Percentiles rank a stretch among this genome's conserved stretches.
Conservation (phyloP, 2,113 vertebrate genomes). For the Vulpes lagopus region DNA sequence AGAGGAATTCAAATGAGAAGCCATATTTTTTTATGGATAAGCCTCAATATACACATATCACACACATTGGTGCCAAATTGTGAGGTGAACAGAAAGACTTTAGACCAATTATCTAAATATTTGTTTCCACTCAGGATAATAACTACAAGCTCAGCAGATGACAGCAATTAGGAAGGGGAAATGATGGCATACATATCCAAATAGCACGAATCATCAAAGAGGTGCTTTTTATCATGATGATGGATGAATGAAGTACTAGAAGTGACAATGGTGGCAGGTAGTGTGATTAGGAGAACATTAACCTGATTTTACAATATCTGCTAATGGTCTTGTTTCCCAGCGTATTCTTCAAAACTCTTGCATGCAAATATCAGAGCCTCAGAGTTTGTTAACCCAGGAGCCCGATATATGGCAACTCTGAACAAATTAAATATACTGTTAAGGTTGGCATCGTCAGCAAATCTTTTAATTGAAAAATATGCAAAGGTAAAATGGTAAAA, state of each 20-base stretch:
- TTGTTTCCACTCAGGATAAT: neutral
- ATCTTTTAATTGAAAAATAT: neutral
- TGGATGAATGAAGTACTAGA: neutral
- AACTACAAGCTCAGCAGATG: neutral
- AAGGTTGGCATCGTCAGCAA: neutral
- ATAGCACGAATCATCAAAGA: neutral
- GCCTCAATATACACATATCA: neutral
- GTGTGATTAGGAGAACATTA: neutral
- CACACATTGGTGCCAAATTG: neutral
- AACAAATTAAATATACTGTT: neutral
- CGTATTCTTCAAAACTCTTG: neutral
- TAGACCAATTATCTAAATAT: neutral
- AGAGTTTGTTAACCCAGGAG: neutral
- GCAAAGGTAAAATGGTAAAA: neutral
- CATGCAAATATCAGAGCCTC: neutral
- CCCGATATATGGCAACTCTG: neutral
- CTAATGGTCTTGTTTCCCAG: neutral
- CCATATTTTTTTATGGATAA: neutral
- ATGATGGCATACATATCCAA: neutral
- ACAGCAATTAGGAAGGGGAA: neutral
- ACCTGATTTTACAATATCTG: neutral
- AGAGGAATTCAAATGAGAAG: neutral
- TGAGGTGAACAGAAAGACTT: neutral
- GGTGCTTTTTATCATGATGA: neutral
- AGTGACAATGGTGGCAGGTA: neutral